Base-by-base conservation (phyloP, 2,888 invertebrate species). In the Drosophila limbata region DNA sequence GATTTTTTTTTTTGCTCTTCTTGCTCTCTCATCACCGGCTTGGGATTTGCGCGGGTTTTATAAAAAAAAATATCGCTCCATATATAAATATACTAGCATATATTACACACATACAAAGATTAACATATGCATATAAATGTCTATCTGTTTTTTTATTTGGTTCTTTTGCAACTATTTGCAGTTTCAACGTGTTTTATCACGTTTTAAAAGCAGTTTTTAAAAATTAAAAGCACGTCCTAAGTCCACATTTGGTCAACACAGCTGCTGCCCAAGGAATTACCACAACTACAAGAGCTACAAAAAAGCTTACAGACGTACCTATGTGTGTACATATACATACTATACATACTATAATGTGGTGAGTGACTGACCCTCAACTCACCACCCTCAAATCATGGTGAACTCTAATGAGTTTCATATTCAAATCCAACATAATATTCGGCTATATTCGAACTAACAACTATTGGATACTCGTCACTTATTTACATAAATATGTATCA, bases 161-260 rank as follows among this genome's bases (percentile, higher is more conserved):
- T 13, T 28, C 25, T 33, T 19, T 62, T 62, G 17, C 56, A 63
- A 78, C 73, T 73, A 77, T 86, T 82, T 84, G 78, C 73, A 76
- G 80, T 73, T 81, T 78, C 73, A 89, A 84, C 87, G 89, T 90
- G 83, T 90, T 91, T 90, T 91, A 90, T 91, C 89, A 84, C 89
- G 80, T 90, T 88, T 81, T 83, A 83, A 90, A 79, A 89, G 85
- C 85, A 83, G 86, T 86, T 89, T 84, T 84, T 84, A 87, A 90
- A 90, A 88, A 90, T 90, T 89, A 90, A 91, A 91, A 90, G 84
- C 90, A 91, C 89, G 88, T 91, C 87, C 90, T 88, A 89, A 90
- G 90, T 89, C 87, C 84, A 85, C 88, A 85, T 81, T 83, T 81
- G 86, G 86, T 81, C 77, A 73, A 72, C 75, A 75, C 84, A 84